Percentiles rank a stretch among this genome's conserved stretches.
These are phyloP conservation scores for Sciurus niger DNA, from an alignment of 2,113 vertebrate species.

Conservation along the genomic window DNA sequence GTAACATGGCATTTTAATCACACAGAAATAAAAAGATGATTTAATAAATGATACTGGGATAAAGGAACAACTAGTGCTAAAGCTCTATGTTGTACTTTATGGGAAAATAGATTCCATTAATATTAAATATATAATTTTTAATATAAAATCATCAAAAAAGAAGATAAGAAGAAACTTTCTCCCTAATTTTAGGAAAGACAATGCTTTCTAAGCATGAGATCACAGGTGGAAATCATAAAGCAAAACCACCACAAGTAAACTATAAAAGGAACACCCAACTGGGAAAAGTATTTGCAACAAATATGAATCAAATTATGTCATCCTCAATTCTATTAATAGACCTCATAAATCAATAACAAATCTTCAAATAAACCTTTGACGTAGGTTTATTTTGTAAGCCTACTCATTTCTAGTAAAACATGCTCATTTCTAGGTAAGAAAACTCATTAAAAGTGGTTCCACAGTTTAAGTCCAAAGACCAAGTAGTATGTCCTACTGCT, in stretches of 20 bases:
- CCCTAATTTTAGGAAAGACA: neutral
- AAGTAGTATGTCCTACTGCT: neutral
- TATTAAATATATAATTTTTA: neutral
- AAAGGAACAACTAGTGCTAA: constrained; percentile 23
- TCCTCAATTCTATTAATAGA: neutral
- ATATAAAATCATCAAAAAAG: constrained; percentile 37
- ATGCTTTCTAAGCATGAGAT: constrained; percentile 18
- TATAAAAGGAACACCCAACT: constrained; percentile 42
- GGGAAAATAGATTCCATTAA: neutral
- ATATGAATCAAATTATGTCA: constrained; percentile 16
- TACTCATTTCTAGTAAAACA: too few relatives aligned
- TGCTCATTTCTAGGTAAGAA: neutral
- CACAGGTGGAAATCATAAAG: constrained; percentile 11
- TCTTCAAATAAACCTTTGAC: neutral
- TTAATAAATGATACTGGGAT: neutral
- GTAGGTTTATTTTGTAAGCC: neutral
- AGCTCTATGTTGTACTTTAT: neutral
- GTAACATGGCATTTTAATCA: constrained; percentile 56
- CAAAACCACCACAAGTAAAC: constrained; percentile 11
- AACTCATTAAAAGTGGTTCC: neutral
- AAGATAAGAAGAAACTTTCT: constrained; percentile 19
- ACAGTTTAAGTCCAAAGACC: neutral
- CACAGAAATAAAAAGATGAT: neutral
- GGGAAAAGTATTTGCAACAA: neutral
- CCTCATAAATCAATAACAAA: neutral